Conservation (phyloP, 2,797 vertebrate species). For the Lemur catta region DNA sequence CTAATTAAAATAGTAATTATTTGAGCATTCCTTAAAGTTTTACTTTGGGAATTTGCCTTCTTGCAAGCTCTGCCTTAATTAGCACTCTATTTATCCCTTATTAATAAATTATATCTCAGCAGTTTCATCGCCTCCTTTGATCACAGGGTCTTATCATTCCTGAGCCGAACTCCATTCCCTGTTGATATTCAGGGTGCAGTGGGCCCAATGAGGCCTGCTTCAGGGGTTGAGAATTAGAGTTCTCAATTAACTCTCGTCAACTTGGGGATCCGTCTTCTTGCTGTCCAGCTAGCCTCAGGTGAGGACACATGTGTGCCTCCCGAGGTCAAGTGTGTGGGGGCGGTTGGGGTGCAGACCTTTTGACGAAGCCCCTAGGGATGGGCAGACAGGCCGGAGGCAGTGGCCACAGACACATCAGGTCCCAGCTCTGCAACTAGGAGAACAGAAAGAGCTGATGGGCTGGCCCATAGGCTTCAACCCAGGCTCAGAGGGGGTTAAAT, state of each 20-base stretch:
- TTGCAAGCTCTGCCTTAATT: conserved; percentile 74
- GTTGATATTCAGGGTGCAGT: conserved; percentile 51
- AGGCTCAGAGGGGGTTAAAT: background rate
- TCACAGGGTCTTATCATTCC: conserved; percentile 60
- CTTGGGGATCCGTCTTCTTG: background rate
- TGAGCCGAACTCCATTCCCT: conserved; percentile 53
- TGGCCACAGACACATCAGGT: background rate
- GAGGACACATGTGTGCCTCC: background rate
- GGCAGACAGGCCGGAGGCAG: background rate
- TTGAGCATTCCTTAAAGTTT: conserved; percentile 82
- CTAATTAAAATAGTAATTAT: conserved; percentile 82
- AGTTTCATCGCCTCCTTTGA: conserved; percentile 76
- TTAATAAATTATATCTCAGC: conserved; percentile 82
- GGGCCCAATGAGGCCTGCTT: background rate
- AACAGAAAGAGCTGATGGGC: background rate
- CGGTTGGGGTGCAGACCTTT: background rate
- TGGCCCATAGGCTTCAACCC: background rate
- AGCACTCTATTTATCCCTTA: conserved; percentile 83
- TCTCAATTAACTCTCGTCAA: background rate
- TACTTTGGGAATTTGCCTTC: conserved; percentile 83
- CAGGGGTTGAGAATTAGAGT: conserved; percentile 39
- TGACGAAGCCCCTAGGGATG: background rate
- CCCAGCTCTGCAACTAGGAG: background rate
- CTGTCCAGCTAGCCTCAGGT: background rate
- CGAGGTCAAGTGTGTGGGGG: background rate